Percentiles rank a stretch among this genome's conserved stretches.
Evolutionary conservation across 2,888 invertebrate species (phyloP).

Genomic region (Dasypolia templi): DNA sequence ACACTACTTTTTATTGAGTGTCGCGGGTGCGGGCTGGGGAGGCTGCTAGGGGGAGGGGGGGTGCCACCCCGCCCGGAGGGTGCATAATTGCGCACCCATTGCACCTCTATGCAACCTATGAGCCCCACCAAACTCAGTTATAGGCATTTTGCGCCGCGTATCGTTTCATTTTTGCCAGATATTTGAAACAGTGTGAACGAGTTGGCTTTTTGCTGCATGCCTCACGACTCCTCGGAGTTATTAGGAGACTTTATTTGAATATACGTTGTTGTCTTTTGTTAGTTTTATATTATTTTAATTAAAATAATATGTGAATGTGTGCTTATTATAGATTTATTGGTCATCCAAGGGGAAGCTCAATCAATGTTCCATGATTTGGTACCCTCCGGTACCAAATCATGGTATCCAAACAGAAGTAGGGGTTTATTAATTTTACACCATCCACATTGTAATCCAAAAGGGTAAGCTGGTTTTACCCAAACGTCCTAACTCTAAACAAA

Average conservation of each 20-base stretch:
- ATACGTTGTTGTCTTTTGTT: neutral
- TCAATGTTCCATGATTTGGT: too few relatives aligned
- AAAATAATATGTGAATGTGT: neutral
- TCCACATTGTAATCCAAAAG: neutral
- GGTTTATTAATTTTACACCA: neutral
- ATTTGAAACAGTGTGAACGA: constrained; percentile 49
- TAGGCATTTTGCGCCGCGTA: constrained; percentile 75
- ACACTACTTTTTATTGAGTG: constrained; percentile 81
- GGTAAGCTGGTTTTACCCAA: neutral
- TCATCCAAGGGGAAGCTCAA: neutral
- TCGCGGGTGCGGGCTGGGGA: constrained; percentile 64
- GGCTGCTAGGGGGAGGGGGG: constrained; percentile 46
- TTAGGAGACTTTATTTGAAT: constrained; percentile 25
- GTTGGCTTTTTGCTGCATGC: constrained; percentile 46
- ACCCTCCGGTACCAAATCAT: too few relatives aligned
- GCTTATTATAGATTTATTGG: neutral
- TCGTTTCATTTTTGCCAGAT: constrained; percentile 64
- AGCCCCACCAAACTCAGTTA: constrained; percentile 76
- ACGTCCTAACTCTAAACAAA: neutral
- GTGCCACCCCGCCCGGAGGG: constrained; percentile 67
- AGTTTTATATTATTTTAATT: too few relatives aligned
- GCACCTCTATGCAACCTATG: constrained; percentile 77
- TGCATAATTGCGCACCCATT: constrained; percentile 79
- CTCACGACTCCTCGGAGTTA: constrained; percentile 7
- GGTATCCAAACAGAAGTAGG: neutral